phyloP scores from a whole-genome alignment of 2,888 invertebrate species.

The Crepidodera aurea region DNA sequence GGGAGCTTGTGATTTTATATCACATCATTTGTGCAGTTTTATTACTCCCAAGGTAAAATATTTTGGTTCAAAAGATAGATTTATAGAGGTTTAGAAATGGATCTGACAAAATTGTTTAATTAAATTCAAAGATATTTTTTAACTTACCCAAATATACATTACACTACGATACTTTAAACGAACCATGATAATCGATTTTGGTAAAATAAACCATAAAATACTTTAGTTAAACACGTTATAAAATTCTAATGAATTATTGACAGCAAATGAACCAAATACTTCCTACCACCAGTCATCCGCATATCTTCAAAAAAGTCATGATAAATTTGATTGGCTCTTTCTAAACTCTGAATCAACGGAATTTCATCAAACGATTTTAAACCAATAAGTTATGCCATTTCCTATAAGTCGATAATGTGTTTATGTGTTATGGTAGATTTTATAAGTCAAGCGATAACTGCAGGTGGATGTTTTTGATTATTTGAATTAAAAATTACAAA shows the following conservation, averaged over 20 bases:
- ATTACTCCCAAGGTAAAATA: too few species aligned
- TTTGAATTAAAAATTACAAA: not conserved
- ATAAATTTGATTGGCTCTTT: slow-evolving; percentile 19
- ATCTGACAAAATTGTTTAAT: too few species aligned
- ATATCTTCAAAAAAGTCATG: slow-evolving; percentile 27
- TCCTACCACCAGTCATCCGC: slow-evolving; percentile 17
- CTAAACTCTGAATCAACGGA: slow-evolving; percentile 16
- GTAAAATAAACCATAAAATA: not conserved
- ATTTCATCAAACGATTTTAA: slow-evolving; percentile 7
- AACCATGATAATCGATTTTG: slow-evolving; percentile 11
- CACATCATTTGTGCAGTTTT: too few species aligned
- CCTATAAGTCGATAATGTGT: slow-evolving; percentile 1
- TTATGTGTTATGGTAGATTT: not conserved
- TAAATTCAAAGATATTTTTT: too few species aligned
- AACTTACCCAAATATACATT: slow-evolving; percentile 15
- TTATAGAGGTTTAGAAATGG: too few species aligned
- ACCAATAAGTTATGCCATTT: slow-evolving; percentile 10
- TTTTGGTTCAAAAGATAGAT: too few species aligned
- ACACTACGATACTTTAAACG: slow-evolving; percentile 6
- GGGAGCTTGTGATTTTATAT: too few species aligned
- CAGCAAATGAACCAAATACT: slow-evolving; percentile 13
- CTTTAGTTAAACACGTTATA: not conserved
- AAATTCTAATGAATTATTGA: slow-evolving; percentile 13
- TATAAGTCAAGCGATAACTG: not conserved
- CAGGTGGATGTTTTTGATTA: not conserved